These are phyloP conservation scores for Microplitis mediator DNA, from an alignment of 1,140 invertebrate species.

Conservation along the genomic window DNA sequence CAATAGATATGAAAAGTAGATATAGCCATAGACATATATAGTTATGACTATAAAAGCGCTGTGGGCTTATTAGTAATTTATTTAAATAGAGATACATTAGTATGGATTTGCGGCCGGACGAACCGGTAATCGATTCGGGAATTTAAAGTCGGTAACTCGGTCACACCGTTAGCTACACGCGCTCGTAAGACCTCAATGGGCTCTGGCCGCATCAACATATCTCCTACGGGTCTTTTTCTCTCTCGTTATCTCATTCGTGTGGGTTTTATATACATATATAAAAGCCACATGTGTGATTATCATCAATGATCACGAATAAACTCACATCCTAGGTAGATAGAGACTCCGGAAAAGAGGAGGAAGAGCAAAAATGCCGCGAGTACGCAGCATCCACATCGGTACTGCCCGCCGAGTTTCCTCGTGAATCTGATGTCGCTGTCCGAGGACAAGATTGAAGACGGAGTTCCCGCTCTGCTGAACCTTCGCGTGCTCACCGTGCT, in stretches of 20 bases:
- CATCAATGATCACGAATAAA: neutral
- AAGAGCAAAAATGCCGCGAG: conserved; percentile 82
- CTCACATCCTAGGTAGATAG: conserved; percentile 89
- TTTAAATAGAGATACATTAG: neutral
- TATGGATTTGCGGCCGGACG: neutral
- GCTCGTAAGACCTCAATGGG: conserved; percentile 50
- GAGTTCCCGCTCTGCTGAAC: conserved; percentile 65
- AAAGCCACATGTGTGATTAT: no score
- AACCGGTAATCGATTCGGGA: conserved; percentile 17
- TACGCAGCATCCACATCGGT: conserved; percentile 82
- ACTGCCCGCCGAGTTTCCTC: conserved; percentile 77
- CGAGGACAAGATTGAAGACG: conserved; percentile 79
- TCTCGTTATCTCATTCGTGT: neutral
- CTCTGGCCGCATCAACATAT: conserved; percentile 41
- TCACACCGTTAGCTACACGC: conserved; percentile 53
- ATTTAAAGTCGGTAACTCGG: conserved; percentile 51
- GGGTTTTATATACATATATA: no score
- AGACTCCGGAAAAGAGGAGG: conserved; percentile 77
- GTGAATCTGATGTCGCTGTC: conserved; percentile 87
- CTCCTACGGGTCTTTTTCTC: conserved; percentile 23
- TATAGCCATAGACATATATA: no score
- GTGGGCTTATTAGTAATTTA: conserved; percentile 1
- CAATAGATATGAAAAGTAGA: no score
- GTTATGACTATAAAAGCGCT: no score
- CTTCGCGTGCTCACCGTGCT: conserved; percentile 60